A percentile compares a stretch with the other conserved stretches of the same genome.
Conservation (phyloP, 2,888 invertebrate genomes). For the Drosophila kokeensis region DNA sequence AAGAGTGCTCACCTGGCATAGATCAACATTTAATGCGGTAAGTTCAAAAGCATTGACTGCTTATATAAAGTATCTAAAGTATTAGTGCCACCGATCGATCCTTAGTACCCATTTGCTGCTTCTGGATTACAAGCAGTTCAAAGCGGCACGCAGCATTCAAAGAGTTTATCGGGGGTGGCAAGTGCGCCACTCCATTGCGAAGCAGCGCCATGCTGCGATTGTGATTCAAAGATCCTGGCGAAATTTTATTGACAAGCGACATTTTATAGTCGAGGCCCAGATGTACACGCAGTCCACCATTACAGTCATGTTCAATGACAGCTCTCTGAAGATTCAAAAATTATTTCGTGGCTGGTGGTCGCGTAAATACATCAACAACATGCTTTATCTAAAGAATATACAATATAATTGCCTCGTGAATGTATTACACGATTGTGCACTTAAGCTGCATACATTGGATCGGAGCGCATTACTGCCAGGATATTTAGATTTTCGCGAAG, state of each 20-base stretch:
- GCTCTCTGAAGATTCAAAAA: slow-evolving; percentile 73
- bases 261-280: slow-evolving; percentile 34
- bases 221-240: slow-evolving; percentile 77
- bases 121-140: slow-evolving; percentile 72
- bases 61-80: not conserved
- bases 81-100: not conserved
- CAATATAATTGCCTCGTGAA: slow-evolving; percentile 63
- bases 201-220: slow-evolving; percentile 25
- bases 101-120: slow-evolving; percentile 56
- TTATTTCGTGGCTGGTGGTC: slow-evolving; percentile 79
- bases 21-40: slow-evolving; percentile 12
- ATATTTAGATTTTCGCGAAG: slow-evolving; percentile 60
- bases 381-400: slow-evolving; percentile 48
- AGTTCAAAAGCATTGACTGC: not conserved
- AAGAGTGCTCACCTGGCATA: not conserved
- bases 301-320: slow-evolving; percentile 32
- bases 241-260: slow-evolving; percentile 40
- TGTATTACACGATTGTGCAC: slow-evolving; percentile 62
- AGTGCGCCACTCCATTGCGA: not conserved
- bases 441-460: slow-evolving; percentile 67
- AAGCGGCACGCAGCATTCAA: slow-evolving; percentile 79
- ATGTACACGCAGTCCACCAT: slow-evolving; percentile 40
- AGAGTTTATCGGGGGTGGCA: slow-evolving; percentile 67
- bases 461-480: slow-evolving; percentile 74
- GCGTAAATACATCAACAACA: slow-evolving; percentile 73